Conservation (phyloP, 2,113 vertebrate species). For the Bubo scandiacus region DNA sequence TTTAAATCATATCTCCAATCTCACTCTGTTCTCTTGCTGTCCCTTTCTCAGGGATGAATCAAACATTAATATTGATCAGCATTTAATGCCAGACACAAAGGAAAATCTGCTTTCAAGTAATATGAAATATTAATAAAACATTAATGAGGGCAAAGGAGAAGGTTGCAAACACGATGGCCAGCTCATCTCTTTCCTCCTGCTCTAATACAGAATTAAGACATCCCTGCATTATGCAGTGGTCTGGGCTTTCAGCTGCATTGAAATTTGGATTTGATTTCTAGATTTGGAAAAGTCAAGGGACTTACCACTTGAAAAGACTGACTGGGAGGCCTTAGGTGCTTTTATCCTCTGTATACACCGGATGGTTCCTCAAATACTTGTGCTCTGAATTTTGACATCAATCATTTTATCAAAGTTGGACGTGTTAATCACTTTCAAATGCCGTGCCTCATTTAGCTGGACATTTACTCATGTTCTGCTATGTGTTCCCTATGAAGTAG, state of each 20-base stretch:
- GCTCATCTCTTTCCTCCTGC: neutral
- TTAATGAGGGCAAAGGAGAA: slow-evolving; percentile 7
- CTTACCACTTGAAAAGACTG: neutral
- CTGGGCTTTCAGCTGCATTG: neutral
- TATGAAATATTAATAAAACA: slow-evolving; percentile 22
- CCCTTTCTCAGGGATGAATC: slow-evolving; percentile 7
- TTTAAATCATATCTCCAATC: neutral
- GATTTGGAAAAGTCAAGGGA: neutral
- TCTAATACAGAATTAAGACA: neutral
- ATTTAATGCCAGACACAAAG: slow-evolving; percentile 23
- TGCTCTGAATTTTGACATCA: neutral
- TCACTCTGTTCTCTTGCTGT: neutral
- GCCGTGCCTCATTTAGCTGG: neutral
- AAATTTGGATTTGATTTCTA: neutral
- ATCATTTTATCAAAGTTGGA: neutral
- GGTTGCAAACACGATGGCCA: neutral
- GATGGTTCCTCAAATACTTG: neutral
- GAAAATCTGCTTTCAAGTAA: slow-evolving; percentile 12
- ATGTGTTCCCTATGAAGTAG: neutral
- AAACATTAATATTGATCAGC: slow-evolving; percentile 34
- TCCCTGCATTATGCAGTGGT: neutral
- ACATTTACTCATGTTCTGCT: neutral
- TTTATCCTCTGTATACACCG: neutral
- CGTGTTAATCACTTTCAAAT: neutral
- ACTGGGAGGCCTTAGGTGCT: neutral